A percentile compares a stretch with the other conserved stretches of the same genome.
Conservation (phyloP, 2,797 vertebrate genomes). For the Clarias pachynema region DNA sequence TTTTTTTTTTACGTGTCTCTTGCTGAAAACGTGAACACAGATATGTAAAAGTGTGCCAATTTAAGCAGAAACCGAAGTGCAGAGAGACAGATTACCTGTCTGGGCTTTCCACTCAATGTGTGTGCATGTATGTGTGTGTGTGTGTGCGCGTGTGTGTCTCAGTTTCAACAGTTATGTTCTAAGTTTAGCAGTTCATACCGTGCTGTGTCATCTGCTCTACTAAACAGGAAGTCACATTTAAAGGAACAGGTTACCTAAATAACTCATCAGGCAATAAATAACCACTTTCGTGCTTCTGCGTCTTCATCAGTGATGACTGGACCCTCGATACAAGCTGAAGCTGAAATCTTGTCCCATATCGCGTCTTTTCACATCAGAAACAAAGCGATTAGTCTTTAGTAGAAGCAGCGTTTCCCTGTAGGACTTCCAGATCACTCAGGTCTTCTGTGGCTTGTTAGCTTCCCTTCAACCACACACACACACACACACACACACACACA, state of each 20-base stretch:
- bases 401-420: constrained; percentile 2
- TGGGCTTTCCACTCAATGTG: background rate
- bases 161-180: constrained; percentile 5
- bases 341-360: background rate
- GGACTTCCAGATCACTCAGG: background rate
- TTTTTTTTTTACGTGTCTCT: background rate
- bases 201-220: background rate
- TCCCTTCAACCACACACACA: background rate
- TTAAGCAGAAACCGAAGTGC: background rate
- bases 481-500: constrained; percentile 1
- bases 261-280: background rate
- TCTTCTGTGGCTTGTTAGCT: background rate
- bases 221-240: constrained; percentile 22
- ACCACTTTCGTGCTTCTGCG: no score
- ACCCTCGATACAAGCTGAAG: background rate
- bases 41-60: background rate
- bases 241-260: background rate
- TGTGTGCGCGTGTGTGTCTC: background rate
- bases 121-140: constrained; percentile 9
- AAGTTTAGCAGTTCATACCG: constrained; percentile 7
- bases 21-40: background rate
- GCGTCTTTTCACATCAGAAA: background rate
- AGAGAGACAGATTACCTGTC: background rate
- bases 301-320: background rate
- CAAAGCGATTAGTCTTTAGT: no score